phyloP scores from a whole-genome alignment of 2,888 invertebrate species.

The Melangyna quadrimaculata region DNA sequence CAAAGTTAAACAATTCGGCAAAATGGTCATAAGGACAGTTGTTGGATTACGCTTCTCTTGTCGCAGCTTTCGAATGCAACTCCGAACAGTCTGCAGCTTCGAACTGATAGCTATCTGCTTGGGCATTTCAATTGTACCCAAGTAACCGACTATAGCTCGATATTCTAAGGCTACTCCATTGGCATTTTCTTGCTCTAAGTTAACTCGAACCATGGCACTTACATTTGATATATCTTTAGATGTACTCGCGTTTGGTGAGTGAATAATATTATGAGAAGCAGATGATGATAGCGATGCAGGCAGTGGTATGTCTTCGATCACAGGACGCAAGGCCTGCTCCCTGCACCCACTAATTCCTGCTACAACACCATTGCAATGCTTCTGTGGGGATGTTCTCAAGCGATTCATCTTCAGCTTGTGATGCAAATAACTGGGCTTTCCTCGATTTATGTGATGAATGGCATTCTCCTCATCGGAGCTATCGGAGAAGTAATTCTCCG shows the following conservation, averaged over 20 bases:
- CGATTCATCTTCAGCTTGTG: constrained; percentile 82
- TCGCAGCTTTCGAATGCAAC: constrained; percentile 92
- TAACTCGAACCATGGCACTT: constrained; percentile 80
- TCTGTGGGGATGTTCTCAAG: constrained; percentile 84
- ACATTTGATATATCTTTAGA: constrained; percentile 81
- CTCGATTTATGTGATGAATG: constrained; percentile 79
- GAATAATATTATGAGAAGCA: constrained; percentile 74
- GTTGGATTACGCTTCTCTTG: constrained; percentile 94
- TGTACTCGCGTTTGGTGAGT: constrained; percentile 75
- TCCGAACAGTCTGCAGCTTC: constrained; percentile 89
- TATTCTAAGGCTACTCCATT: constrained; percentile 85
- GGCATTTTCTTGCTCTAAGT: constrained; percentile 72
- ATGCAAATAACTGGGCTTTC: constrained; percentile 80
- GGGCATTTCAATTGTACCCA: constrained; percentile 98
- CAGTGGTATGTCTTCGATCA: constrained; percentile 78
- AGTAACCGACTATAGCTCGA: constrained; percentile 94
- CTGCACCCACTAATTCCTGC: constrained; percentile 40
- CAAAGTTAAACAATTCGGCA: constrained; percentile 89
- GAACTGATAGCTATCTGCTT: constrained; percentile 89
- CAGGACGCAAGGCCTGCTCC: constrained; percentile 75
- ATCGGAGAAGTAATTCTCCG: constrained; percentile 92
- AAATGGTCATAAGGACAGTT: constrained; percentile 91
- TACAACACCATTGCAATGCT: constrained; percentile 74
- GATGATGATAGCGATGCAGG: constrained; percentile 57
- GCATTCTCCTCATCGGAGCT: constrained; percentile 90